Percentiles rank a stretch among this genome's conserved stretches.
Conservation (phyloP, 2,113 vertebrate genomes). For the Psammodynastes pulverulentus region DNA sequence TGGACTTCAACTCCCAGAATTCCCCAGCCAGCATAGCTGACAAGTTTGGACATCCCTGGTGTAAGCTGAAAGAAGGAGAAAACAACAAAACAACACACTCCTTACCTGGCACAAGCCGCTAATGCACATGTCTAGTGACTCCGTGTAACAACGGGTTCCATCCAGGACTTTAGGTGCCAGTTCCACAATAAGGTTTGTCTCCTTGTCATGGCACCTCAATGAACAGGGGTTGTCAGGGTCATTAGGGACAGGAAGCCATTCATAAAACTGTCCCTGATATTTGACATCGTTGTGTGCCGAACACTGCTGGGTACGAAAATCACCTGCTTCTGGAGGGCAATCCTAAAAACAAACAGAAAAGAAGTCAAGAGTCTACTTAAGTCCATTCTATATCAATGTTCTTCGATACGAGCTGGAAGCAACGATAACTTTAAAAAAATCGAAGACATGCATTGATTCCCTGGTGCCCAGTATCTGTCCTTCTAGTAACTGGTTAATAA, state of each 20-base stretch:
- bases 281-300: slow-evolving; percentile 92
- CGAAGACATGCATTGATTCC: background rate
- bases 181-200: slow-evolving; percentile 78
- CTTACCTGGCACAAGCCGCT: slow-evolving; percentile 93
- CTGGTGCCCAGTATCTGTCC: background rate
- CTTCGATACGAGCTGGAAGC: background rate
- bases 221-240: slow-evolving; percentile 93
- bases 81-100: slow-evolving; percentile 1
- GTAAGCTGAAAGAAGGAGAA: background rate
- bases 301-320: slow-evolving; percentile 96
- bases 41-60: no score
- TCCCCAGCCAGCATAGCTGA: no score
- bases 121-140: slow-evolving; percentile 97
- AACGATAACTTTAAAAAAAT: background rate
- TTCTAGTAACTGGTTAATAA: background rate
- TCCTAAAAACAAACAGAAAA: slow-evolving; percentile 73
- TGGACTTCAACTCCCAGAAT: no score
- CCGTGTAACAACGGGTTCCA: slow-evolving; percentile 93
- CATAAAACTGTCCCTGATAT: slow-evolving; percentile 87
- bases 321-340: slow-evolving; percentile 87
- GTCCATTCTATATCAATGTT: background rate
- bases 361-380: background rate
- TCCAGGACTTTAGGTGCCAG: slow-evolving; percentile 94
- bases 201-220: slow-evolving; percentile 88
- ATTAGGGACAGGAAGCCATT: slow-evolving; percentile 91